phyloP scores from a whole-genome alignment of 2,113 vertebrate species.

The Talpa occidentalis region DNA sequence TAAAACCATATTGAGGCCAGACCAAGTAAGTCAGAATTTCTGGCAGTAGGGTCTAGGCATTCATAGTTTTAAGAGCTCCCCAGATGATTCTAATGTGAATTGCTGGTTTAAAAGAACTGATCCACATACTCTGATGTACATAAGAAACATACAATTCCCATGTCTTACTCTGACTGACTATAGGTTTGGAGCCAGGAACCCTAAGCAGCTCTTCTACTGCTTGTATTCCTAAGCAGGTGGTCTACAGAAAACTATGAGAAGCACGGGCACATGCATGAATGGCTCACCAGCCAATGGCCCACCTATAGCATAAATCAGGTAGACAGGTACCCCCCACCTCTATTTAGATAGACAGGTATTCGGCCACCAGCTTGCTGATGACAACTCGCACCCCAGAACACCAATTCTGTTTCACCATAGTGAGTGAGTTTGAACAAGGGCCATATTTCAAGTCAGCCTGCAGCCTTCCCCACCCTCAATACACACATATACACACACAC shows the following conservation, averaged over 20 bases:
- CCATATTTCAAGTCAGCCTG: neutral
- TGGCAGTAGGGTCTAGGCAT: neutral
- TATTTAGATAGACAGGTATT: neutral
- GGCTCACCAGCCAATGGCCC: neutral
- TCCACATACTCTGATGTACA: neutral
- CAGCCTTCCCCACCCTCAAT: neutral
- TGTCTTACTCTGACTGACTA: neutral
- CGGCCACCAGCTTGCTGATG: neutral
- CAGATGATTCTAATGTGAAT: conserved; percentile 4
- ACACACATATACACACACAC: neutral
- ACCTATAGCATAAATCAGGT: neutral
- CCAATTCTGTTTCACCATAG: neutral
- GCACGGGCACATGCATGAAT: neutral
- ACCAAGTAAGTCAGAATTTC: neutral
- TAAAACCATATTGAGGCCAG: neutral
- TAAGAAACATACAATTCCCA: neutral
- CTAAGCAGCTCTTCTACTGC: neutral
- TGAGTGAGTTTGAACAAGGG: neutral
- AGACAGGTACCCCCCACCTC: neutral
- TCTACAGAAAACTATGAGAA: neutral
- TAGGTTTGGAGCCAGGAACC: neutral
- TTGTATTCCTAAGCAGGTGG: neutral
- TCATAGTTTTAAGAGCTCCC: neutral
- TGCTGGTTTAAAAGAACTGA: conserved; percentile 20
- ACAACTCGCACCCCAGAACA: neutral